Evolutionary conservation across 2,113 vertebrate genomes (phyloP).

Genomic region (Puma concolor): DNA sequence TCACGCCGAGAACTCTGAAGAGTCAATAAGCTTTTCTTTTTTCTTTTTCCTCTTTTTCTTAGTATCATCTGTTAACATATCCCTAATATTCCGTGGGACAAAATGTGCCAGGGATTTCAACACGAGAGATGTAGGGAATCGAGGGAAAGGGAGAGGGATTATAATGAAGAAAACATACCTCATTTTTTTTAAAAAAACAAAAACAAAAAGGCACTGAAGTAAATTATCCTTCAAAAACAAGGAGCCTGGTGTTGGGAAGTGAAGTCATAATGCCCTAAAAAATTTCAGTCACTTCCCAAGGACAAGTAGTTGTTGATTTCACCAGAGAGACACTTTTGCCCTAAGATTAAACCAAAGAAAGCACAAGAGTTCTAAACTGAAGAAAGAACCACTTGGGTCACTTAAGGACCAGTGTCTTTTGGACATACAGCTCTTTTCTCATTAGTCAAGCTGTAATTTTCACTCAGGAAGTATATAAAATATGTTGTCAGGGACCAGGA

Average conservation of each 20-base stretch:
- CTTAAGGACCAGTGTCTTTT: neutral
- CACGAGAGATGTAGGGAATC: neutral
- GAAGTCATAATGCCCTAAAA: conserved; percentile 24
- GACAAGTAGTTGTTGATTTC: conserved; percentile 48
- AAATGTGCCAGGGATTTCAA: neutral
- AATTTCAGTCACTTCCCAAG: conserved; percentile 40
- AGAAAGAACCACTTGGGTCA: neutral
- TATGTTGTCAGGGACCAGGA: neutral
- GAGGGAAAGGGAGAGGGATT: neutral
- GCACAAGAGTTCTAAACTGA: neutral
- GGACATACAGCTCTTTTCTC: neutral
- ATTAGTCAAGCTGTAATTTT: neutral
- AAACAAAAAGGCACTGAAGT: neutral
- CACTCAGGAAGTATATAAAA: neutral
- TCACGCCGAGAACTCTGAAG: neutral
- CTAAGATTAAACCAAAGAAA: conserved; percentile 35
- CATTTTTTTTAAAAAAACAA: neutral
- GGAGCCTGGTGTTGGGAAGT: neutral
- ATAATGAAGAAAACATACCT: neutral
- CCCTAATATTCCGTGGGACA: neutral
- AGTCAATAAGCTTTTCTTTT: neutral
- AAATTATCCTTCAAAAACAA: neutral
- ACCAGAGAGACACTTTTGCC: conserved; percentile 32
- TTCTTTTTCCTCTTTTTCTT: neutral
- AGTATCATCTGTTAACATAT: neutral